A percentile compares a stretch with the other conserved stretches of the same genome.
phyloP scores from a whole-genome alignment of 2,888 invertebrate species.

The Halocaridina rubra region DNA sequence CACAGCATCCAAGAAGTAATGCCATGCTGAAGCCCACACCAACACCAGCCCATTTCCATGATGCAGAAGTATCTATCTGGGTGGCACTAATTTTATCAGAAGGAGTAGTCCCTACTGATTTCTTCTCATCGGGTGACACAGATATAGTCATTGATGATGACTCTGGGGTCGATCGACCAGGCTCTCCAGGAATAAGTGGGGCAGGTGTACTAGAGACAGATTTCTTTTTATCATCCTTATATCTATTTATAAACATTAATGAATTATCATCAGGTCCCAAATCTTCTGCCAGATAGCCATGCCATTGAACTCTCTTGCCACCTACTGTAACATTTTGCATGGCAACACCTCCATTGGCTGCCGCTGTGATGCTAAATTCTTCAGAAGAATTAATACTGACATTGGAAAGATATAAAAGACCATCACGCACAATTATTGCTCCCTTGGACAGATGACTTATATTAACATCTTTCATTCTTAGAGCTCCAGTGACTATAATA shows the following conservation, averaged over 20 bases:
- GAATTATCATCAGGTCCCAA: not conserved
- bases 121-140: not conserved
- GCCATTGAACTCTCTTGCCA: conserved; percentile 39
- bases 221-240: not conserved
- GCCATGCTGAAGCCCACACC: conserved; percentile 46
- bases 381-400: conserved; percentile 13
- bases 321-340: conserved; percentile 38
- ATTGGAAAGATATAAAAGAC: conserved; percentile 21
- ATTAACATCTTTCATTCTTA: conserved; percentile 29
- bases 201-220: not conserved
- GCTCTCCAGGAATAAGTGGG: not conserved
- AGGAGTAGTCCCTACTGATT: not conserved
- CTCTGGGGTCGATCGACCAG: not conserved
- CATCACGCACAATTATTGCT: conserved; percentile 29
- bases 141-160: conserved; percentile 5
- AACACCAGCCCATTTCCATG: conserved; percentile 47
- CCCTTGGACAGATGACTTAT: conserved; percentile 8
- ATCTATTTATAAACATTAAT: conserved; percentile 14
- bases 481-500: conserved; percentile 11
- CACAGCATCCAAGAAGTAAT: conserved; percentile 28
- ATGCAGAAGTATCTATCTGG: not conserved
- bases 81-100: not conserved
- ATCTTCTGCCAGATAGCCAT: conserved; percentile 17
- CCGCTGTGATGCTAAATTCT: conserved; percentile 21
- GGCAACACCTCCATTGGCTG: conserved; percentile 14